Evolutionary conservation across 2,113 vertebrate genomes (phyloP).

Genomic region (Stigmatopora argus): DNA sequence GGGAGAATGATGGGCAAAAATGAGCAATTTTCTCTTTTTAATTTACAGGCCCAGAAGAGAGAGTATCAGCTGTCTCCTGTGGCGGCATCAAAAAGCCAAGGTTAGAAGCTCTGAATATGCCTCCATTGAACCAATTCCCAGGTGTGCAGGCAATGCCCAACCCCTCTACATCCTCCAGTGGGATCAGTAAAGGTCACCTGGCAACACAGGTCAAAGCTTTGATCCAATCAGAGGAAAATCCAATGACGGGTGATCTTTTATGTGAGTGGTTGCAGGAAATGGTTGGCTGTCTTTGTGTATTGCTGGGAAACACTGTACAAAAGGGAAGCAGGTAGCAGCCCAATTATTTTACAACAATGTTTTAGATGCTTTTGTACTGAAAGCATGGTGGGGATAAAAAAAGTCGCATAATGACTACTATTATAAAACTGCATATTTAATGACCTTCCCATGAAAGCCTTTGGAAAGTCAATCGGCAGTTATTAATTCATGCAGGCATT

Average conservation of each 20-base stretch:
- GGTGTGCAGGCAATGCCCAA: conserved; percentile 37
- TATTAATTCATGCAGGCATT: conserved; percentile 63
- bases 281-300: conserved; percentile 45
- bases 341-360: conserved; percentile 39
- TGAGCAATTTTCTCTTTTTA: conserved; percentile 55
- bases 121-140: conserved; percentile 47
- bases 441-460: conserved; percentile 39
- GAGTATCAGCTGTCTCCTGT: conserved; percentile 47
- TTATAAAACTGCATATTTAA: conserved; percentile 67
- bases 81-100: conserved; percentile 63
- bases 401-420: conserved; percentile 45
- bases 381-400: conserved; percentile 46
- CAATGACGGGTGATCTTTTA: conserved; percentile 31
- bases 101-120: conserved; percentile 47
- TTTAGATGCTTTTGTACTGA: conserved; percentile 46
- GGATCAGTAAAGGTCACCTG: conserved; percentile 49
- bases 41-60: conserved; percentile 47
- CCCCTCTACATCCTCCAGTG: conserved; percentile 37
- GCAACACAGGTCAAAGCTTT: conserved; percentile 68
- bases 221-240: conserved; percentile 60
- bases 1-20: conserved; percentile 40
- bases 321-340: conserved; percentile 26
- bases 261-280: conserved; percentile 31
- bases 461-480: conserved; percentile 71
- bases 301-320: conserved; percentile 30